Evolutionary conservation across 2,113 vertebrate genomes (phyloP).

Genomic region (Solea solea): DNA sequence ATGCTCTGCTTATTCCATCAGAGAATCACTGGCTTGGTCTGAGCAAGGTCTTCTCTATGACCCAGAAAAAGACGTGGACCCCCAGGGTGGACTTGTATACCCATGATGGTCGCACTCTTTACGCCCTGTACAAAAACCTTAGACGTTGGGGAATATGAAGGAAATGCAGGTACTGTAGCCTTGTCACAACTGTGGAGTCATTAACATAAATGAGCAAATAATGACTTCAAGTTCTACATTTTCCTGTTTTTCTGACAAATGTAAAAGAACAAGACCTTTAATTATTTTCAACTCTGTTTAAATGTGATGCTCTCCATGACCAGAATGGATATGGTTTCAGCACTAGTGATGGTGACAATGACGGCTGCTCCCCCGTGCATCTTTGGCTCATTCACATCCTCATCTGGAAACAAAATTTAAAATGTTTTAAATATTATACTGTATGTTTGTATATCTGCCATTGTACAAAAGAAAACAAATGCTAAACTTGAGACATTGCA

Average conservation of each 20-base stretch:
- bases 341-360: conserved; percentile 66
- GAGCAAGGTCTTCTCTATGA: conserved; percentile 58
- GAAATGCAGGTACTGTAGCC: conserved; percentile 71
- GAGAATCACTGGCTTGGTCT: conserved; percentile 80
- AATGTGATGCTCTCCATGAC: conserved; percentile 72
- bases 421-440: conserved; percentile 2
- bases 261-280: no score
- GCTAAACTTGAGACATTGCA: no score
- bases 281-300: not conserved
- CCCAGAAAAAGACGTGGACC: conserved; percentile 43
- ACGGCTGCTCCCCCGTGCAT: conserved; percentile 66
- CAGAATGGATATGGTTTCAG: conserved; percentile 77
- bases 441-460: no score
- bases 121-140: conserved; percentile 70
- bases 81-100: conserved; percentile 76
- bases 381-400: no score
- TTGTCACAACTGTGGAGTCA: not conserved
- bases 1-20: conserved; percentile 28
- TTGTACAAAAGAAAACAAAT: no score
- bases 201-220: no score
- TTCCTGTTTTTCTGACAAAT: no score
- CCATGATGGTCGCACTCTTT: conserved; percentile 55
- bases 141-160: conserved; percentile 63
- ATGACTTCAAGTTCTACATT: no score
- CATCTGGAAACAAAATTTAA: no score